Percentiles rank a stretch among this genome's conserved stretches.
Evolutionary conservation across 2,113 vertebrate genomes (phyloP).

Genomic region (Dipodomys stephensi): DNA sequence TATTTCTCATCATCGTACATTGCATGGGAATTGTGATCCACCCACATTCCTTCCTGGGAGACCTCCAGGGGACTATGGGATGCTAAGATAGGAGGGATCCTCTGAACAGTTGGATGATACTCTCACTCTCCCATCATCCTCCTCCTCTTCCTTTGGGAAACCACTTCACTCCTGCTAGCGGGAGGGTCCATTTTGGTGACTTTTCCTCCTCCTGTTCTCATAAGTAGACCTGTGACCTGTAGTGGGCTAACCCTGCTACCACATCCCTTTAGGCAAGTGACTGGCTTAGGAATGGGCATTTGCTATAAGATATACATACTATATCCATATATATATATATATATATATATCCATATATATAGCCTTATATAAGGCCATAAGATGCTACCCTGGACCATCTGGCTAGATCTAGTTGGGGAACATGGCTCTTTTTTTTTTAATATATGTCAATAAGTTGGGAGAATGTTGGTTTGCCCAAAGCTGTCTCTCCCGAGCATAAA

Average conservation of each 20-base stretch:
- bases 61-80: neutral
- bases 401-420: neutral
- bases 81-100: neutral
- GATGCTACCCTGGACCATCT: neutral
- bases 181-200: neutral
- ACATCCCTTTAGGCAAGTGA: neutral
- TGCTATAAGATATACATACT: neutral
- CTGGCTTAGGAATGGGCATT: neutral
- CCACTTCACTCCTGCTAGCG: neutral
- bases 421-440: neutral
- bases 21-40: neutral
- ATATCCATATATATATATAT: too few species aligned
- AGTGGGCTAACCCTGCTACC: neutral
- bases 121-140: neutral
- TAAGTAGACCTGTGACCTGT: neutral
- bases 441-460: neutral
- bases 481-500: neutral
- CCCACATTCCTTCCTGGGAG: neutral
- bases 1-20: neutral
- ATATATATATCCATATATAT: too few species aligned
- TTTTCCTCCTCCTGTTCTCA: neutral
- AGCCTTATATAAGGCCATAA: neutral
- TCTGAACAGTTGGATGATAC: neutral
- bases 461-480: neutral
- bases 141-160: constrained; percentile 13